Base-by-base conservation (phyloP, 2,888 invertebrate genomes). In the Dynastes maya region DNA sequence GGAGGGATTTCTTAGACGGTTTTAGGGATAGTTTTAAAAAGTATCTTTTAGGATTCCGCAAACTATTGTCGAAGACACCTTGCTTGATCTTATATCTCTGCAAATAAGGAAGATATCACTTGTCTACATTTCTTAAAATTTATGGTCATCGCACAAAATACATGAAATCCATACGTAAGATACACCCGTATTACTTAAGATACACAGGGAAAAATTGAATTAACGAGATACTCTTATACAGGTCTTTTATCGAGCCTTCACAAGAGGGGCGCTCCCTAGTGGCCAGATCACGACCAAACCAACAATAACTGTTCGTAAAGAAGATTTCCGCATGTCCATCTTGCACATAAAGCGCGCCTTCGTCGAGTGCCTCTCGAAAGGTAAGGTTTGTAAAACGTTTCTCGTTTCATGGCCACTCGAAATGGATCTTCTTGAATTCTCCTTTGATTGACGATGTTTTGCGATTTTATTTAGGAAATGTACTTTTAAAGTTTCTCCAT, bases 171-270 rank as follows among this genome's bases (percentile, higher is more conserved):
- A 32, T 32, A 32, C 32, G 32, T 4, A 32, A 32, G 3, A 32
- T 32, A 32, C 32, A 37, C 32, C 32, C 32, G 8, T 45, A 45
- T 8, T 11, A 45, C 11, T 45, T 8, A 45, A 45, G 45, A 45
- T 45, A 58, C 22, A 22, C 22, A 9, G 6, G 13, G 16, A 64
- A 53, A 37, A 29, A 32, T 67, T 64, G 49, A 16, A 72, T 77
- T 87, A 87, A 86, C 87, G 86, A 87, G 87, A 86, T 86, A 86
- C 86, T 86, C 86, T 86, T 86, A 86, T 85, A 84, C 84, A 86
- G 85, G 29, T 61, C 40, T 77, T 67, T 67, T 53, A 64, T 16
- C 40, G 58, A 72, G 72, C 37, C 32, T 77, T 79, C 65, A 72
- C 63, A 67, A 67, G 67, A 67, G 67, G 72, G 68, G 51, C 45